Evolutionary conservation across 2,113 vertebrate species (phyloP), one percentile per base, ranked within the genome.

Genomic region (Hippolais icterina): DNA sequence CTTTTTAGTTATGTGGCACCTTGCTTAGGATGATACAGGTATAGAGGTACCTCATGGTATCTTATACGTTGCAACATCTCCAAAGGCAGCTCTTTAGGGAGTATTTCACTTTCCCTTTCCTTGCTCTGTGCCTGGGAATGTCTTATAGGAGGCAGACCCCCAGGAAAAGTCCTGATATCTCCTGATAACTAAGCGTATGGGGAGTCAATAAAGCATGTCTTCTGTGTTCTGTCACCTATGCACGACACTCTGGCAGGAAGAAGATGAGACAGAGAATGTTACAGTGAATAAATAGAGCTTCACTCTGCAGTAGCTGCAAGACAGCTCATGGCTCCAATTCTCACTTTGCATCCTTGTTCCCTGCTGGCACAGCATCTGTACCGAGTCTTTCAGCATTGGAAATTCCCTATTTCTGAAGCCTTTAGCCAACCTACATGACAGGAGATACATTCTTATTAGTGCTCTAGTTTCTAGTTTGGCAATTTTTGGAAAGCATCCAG

Each of bases 391-490:
- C 85, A 83, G 94, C 47, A 63, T 16, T 81, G 39, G 20, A 86
- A 78, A 19, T 81, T 87, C 41, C 41, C 29, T 31, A 3, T 75
- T 95, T 92, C 64, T 82, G 76, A 69, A 87, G 66, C 39, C 69
- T 46, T 71, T 52, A 83, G 72, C 76, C 93, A 93, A 87, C 88
- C 37, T 83, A 64, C 71, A n/a, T 88, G 85, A 78, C 76, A 88
- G 83, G 31, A 94, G 69, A 95, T 86, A 90, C 25, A 56, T 90
- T 94, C 76, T 83, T 89, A 84, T 92, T 93, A 94, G 76, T 68
- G 53, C 72, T 92, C 44, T 70, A 63, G 44, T 90, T 89, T 83
- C 71, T 42, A 29, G 52, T 47, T 84, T 83, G 72, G 61, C 64
- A 90, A 42, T 81, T 94, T 81, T 90, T 88, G 83, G 76, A 92